Evolutionary conservation across 1,140 invertebrate species (phyloP).

Genomic region (Pomacea maculata): DNA sequence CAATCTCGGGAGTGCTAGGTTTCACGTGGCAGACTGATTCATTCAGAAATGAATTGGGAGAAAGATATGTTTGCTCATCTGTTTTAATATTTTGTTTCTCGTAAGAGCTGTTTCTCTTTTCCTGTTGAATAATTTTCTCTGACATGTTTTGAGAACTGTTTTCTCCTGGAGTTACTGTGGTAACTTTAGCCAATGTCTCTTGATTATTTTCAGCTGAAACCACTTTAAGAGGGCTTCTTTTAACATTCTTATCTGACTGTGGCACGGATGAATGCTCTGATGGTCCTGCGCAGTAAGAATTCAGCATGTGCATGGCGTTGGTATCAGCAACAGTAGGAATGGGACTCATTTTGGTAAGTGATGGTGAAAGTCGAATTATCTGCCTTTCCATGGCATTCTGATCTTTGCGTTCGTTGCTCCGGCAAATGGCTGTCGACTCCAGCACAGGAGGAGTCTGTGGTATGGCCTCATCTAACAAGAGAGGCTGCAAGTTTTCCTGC

Average conservation of each 20-base stretch:
- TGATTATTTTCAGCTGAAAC: slow-evolving; percentile 1
- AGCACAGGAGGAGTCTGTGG: slow-evolving; percentile 30
- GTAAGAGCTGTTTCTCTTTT: not conserved
- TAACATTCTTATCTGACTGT: not conserved
- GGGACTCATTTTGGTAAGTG: slow-evolving; percentile 30
- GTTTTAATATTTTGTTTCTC: not conserved
- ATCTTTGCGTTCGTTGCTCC: slow-evolving; percentile 12
- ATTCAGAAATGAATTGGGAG: slow-evolving; percentile 34
- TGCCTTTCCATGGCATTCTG: slow-evolving; percentile 23
- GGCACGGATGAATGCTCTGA: not conserved
- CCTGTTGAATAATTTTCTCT: not conserved
- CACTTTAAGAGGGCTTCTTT: slow-evolving; percentile 11
- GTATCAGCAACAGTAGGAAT: slow-evolving; percentile 25
- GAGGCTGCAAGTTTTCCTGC: slow-evolving; percentile 23
- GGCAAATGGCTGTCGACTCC: slow-evolving; percentile 34
- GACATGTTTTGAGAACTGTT: not conserved
- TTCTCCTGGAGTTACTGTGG: not conserved
- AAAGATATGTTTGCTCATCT: slow-evolving; percentile 14
- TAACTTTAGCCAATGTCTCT: not conserved
- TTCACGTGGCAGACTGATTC: slow-evolving; percentile 18
- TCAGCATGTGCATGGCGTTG: slow-evolving; percentile 1
- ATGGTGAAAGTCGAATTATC: slow-evolving; percentile 8
- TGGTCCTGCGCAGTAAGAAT: slow-evolving; percentile 8
- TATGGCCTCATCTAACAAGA: slow-evolving; percentile 2
- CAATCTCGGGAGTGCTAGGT: slow-evolving; percentile 5